A percentile compares a stretch with the other conserved stretches of the same genome.
Evolutionary conservation across 2,888 invertebrate genomes (phyloP).

Genomic region (Caenorhabditis sp.): DNA sequence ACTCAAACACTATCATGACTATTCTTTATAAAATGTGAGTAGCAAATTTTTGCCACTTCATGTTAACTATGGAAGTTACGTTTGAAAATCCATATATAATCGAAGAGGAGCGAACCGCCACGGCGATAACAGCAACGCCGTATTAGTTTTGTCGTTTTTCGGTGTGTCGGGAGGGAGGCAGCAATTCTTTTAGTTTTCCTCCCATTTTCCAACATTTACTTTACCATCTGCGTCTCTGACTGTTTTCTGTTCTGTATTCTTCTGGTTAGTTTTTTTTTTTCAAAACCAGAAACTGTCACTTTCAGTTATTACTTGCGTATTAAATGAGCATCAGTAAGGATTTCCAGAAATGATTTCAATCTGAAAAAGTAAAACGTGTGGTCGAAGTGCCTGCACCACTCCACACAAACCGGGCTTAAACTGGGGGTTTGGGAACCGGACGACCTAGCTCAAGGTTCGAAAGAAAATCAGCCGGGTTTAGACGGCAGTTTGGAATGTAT

Average conservation of each 20-base stretch:
- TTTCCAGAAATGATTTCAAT: too few species aligned
- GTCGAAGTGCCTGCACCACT: background rate
- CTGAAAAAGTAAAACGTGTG: slow-evolving; percentile 19
- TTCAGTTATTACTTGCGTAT: too few species aligned
- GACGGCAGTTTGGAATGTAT: background rate
- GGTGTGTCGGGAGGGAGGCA: slow-evolving; percentile 27
- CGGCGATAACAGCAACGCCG: slow-evolving; percentile 18
- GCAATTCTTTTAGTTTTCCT: slow-evolving; percentile 10
- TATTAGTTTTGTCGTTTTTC: slow-evolving; percentile 41
- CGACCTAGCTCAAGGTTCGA: background rate
- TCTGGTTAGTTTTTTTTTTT: slow-evolving; percentile 1
- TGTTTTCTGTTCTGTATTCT: background rate
- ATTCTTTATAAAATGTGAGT: background rate
- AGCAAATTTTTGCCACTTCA: background rate
- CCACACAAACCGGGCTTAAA: background rate
- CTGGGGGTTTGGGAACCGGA: slow-evolving; percentile 1
- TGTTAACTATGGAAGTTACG: background rate
- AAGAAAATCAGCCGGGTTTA: background rate
- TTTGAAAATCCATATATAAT: slow-evolving; percentile 28
- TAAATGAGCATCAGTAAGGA: too few species aligned
- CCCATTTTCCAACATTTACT: slow-evolving; percentile 43
- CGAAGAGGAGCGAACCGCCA: slow-evolving; percentile 24
- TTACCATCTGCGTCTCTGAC: slow-evolving; percentile 47
- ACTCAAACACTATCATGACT: too few species aligned
- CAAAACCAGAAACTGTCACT: background rate